Evolutionary conservation across 1,140 invertebrate genomes (phyloP).

Genomic region (Lamellibrachia luymesi): DNA sequence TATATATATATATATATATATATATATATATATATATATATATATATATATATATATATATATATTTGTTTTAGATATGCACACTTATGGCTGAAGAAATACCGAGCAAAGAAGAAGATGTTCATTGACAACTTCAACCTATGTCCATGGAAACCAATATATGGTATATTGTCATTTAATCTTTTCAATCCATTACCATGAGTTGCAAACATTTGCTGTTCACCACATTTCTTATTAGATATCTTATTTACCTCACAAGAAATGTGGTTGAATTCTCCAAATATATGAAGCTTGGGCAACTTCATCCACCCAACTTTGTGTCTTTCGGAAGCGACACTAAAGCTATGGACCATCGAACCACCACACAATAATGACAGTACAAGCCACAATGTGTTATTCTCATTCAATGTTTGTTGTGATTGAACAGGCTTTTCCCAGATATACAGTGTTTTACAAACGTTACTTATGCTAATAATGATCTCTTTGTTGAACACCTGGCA

Average conservation of each 20-base stretch:
- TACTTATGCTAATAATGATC: background rate
- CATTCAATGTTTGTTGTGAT: slow-evolving; percentile 38
- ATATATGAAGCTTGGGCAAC: background rate
- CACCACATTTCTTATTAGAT: too few species aligned
- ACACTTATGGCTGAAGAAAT: slow-evolving; percentile 65
- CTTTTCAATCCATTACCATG: background rate
- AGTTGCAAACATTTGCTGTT: background rate
- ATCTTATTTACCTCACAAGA: too few species aligned
- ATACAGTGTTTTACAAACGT: slow-evolving; percentile 37
- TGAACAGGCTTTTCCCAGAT: slow-evolving; percentile 37
- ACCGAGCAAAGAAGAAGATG: slow-evolving; percentile 62
- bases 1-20: slow-evolving; percentile 45
- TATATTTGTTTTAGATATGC: slow-evolving; percentile 63
- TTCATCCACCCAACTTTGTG: too few species aligned
- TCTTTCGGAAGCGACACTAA: background rate
- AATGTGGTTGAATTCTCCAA: too few species aligned
- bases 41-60: slow-evolving; percentile 32
- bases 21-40: slow-evolving; percentile 58
- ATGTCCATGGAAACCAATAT: slow-evolving; percentile 69
- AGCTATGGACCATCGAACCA: background rate
- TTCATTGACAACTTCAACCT: slow-evolving; percentile 72
- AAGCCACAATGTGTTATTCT: too few species aligned
- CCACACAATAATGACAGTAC: background rate
- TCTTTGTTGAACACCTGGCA: slow-evolving; percentile 51
- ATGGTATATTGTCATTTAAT: slow-evolving; percentile 62